Base-by-base conservation (phyloP, 2,797 vertebrate genomes). In the Clarias laeviceps region DNA sequence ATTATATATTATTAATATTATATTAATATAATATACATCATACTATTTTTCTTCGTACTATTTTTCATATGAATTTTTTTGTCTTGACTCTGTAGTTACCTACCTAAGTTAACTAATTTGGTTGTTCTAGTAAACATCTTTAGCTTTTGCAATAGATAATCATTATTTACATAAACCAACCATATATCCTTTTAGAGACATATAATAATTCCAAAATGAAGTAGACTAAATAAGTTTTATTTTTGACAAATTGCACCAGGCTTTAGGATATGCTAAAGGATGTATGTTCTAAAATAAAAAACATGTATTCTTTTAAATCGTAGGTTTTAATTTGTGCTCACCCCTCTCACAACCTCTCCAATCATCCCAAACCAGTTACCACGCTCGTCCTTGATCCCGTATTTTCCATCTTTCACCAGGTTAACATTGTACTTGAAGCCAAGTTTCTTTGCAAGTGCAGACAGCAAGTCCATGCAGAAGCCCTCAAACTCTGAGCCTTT, bases 321-420 rank as follows among this genome's bases (percentile, higher is more conserved):
- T 29, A 22, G 0, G 32, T 78, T 37, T 24, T 79, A 32, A 59
- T 24, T 27, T 14, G 56, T 24, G 61, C 93, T 93, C 85, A 97
- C 97, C 95, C 94, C 93, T 82, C 94, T 86, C 32, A 96, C 50
- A 12, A 98, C 37, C 82, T 98, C 97, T 0, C 97, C 97, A 0
- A 98, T 94, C 96, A 98, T 96, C 5, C 97, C 97, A 0, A 64
- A 92, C 97, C 97, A 98, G 87, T 90, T 94, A 1, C 96, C 96
- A 0, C 80, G 92, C 4, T 94, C 11, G 0, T 95, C 91, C 34
- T 91, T 2, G 0, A 17, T 0, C 0, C 97, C 97, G 0, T 97
- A 98, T 59, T 87, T 92, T 11, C 89, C 90, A 0, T 98, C 97
- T 29, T 96, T 96, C 85, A 98, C 97, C 64, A 96, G 65, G 40